Evolutionary conservation across 2,888 invertebrate genomes (phyloP), one percentile per base, ranked within the genome.

Genomic region (Cryptocheilus praepositus): DNA sequence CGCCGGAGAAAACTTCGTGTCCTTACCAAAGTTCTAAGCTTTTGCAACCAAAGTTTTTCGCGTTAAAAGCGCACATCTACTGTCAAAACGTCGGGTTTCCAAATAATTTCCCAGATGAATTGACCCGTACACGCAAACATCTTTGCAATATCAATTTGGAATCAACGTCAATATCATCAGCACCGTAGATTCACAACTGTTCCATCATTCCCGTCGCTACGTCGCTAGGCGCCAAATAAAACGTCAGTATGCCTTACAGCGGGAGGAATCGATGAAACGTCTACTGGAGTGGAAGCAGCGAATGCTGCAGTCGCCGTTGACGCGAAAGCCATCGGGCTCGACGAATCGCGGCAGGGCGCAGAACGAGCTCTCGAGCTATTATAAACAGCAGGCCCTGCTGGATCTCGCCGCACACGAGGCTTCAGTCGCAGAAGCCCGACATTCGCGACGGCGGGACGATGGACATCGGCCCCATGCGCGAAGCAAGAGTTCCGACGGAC

Each of bases 211-310:
- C n/a, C n/a, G n/a, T n/a, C n/a, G n/a, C n/a, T n/a, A n/a, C n/a
- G n/a, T n/a, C n/a, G n/a, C n/a, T n/a, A n/a, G n/a, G n/a, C n/a
- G n/a, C n/a, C n/a, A n/a, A n/a, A n/a, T n/a, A n/a, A n/a, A n/a
- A n/a, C n/a, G 8, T 36, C 36, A 53, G 15, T 68, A 73, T 46
- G 52, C 65, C 79, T 85, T 89, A 59, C 88, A 95, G 94, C 92
- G 96, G 28, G 96, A 96, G 89, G 96, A 96, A 88, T 96, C 96
- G 11, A 96, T 96, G 96, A 96, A 96, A 89, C 92, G 96, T 22
- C 89, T 96, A 67, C 89, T 96, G 56, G 96, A 96, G 89, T 96
- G 96, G 96, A 96, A 96, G 88, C 96, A 96, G 89, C 91, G 96
- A 81, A 96, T 97, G 96, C 89, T 96, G 80, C 96, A 96, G 88